Evolutionary conservation across 2,888 invertebrate species (phyloP), one percentile per base, ranked within the genome.

Genomic region (Coenonympha arcania): DNA sequence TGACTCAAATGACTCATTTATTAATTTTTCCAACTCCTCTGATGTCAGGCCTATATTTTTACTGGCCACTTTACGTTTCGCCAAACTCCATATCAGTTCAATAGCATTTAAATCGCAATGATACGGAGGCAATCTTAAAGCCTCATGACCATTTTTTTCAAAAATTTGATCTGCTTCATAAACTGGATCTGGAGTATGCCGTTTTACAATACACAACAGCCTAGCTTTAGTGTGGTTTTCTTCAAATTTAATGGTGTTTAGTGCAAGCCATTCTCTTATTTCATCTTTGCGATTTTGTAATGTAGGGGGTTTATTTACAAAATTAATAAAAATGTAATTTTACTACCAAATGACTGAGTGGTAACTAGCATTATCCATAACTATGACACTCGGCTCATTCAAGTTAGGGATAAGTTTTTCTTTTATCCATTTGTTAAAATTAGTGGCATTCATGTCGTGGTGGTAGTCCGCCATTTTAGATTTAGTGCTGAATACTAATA

Each of bases 401-500:
- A 30, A 13, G 6, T 30, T 30, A 2, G 30, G 30, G 1, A 30
- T 13, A 3, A 30, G 13, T 13, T 30, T 11, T 13, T 11, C 13
- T 2, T 2, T 1, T n/a, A 30, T 4, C 30, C 11, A 30, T 30
- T 30, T 30, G 2, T 13, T 30, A 3, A 30, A 30, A 39, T 56
- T 60, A 13, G 13, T 20, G 6, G 42, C 5, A 40, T 61, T 60
- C 59, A 58, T 60, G n/a, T 60, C 59, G 41, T 59, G 46, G 31
- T 60, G 59, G 34, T 60, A 59, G 28, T 59, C 61, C 6, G 59
- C 57, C 39, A 48, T 48, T 43, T 53, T 59, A 9, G 58, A 60
- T 52, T 61, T 61, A 1, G 57, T 59, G 28, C 54, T 60, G 43
- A 52, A 59, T 16, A 33, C 16, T 48, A 19, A 57, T 50, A 54